Percentiles rank a stretch among this genome's conserved stretches.
Evolutionary conservation across 2,888 invertebrate species (phyloP).

Genomic region (Perdita meconis): DNA sequence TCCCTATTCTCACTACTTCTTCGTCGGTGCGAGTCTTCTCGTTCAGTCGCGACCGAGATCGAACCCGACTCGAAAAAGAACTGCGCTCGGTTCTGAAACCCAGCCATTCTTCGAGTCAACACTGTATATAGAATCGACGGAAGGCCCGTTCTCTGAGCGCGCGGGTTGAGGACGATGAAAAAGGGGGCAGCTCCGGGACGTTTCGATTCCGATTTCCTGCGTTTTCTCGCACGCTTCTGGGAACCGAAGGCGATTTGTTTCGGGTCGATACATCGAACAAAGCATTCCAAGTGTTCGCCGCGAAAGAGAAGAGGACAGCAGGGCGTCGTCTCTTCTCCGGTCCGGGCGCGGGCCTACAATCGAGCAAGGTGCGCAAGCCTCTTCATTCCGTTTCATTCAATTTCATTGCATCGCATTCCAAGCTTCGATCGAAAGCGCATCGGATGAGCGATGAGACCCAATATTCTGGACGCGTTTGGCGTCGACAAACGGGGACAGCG

Average conservation of each 20-base stretch:
- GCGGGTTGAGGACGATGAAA: background rate
- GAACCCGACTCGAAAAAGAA: no score
- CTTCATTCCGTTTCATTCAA: slow-evolving; percentile 68
- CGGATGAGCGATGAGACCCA: slow-evolving; percentile 41
- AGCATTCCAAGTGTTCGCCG: slow-evolving; percentile 52
- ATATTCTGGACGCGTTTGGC: slow-evolving; percentile 8
- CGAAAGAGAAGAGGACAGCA: slow-evolving; percentile 27
- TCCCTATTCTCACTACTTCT: no score
- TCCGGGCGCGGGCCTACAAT: slow-evolving; percentile 37
- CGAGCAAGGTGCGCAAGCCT: slow-evolving; percentile 64
- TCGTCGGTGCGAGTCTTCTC: no score
- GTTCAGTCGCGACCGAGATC: no score
- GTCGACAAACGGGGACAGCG: background rate
- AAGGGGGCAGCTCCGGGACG: background rate
- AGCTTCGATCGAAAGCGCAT: slow-evolving; percentile 66
- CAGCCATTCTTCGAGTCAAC: no score
- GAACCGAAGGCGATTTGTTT: slow-evolving; percentile 52
- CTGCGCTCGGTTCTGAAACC: no score
- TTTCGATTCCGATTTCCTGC: slow-evolving; percentile 43
- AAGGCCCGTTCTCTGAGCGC: slow-evolving; percentile 3
- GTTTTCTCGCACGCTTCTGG: slow-evolving; percentile 19
- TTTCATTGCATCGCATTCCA: slow-evolving; percentile 70
- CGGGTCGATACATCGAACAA: slow-evolving; percentile 60
- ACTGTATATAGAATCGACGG: background rate
- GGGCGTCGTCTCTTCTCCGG: slow-evolving; percentile 28